Base-by-base conservation (phyloP, 1,140 invertebrate species). In the Saccostrea echinata region DNA sequence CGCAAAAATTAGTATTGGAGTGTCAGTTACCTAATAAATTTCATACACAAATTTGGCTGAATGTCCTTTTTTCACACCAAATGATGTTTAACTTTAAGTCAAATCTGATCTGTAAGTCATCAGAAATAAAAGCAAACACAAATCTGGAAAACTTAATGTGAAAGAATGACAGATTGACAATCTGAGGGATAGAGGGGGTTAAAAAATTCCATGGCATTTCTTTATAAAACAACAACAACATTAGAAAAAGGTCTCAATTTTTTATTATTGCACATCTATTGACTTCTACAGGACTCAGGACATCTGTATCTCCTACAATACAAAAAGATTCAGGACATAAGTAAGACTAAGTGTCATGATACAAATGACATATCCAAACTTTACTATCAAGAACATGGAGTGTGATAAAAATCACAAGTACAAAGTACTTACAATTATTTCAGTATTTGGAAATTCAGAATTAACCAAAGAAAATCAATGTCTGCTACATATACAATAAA, bases 181-280 rank as follows among this genome's bases (percentile, higher is more conserved):
- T 9, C 6, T 43, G 43, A 43, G 43, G 1, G 43, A 43, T n/a
- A n/a, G n/a, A n/a, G n/a, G n/a, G n/a, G n/a, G n/a, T n/a, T n/a
- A n/a, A n/a, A 43, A 43, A 43, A 43, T 43, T 43, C 43, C 9
- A 9, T 8, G 43, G 43, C 43, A 43, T 1, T 43, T 43, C 43
- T 43, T 43, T 4, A 33, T 13, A 27, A 76, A 76, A 4, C 2
- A 13, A 30, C 11, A 76, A 30, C 8, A 76, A 76, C 24, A 9
- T 11, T 76, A 16, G 4, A 16, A 12, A 8, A 30, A 30, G 68
- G 27, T 76, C 68, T 76, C 68, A 11, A n/a, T 76, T 33, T 76
- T 4, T 76, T 76, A 61, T 76, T 76, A 76, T 76, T 76, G 68
- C 68, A 76, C 68, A 76, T 24, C 27, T 33, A 76, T 8, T 76